Evolutionary conservation across 2,888 invertebrate species (phyloP), one percentile per base, ranked within the genome.

Genomic region (Campoplex nolae): DNA sequence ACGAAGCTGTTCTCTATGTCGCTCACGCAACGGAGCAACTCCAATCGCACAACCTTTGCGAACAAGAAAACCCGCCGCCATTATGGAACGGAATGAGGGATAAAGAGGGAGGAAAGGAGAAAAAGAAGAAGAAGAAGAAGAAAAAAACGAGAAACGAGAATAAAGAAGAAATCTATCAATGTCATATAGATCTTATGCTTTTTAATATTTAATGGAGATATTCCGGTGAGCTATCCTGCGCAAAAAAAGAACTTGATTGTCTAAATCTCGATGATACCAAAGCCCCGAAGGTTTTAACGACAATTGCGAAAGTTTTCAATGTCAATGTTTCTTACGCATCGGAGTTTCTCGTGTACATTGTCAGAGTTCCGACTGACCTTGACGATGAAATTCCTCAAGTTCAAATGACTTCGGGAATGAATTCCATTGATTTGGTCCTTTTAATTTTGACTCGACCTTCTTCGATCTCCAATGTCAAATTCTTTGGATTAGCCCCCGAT

Each of bases 21-120:
- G 68, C 75, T 75, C 80, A 73, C 80, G 73, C 80, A 81, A 81
- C 74, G 65, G 71, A 42, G 78, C 80, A 70, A 58, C 77, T 56
- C 56, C 70, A 23, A 67, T 54, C 54, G 78, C 58, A 58, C 42
- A 35, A 35, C 32, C 51, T 54, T 38, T 32, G 23, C 28, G 42
- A 38, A 58, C 62, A 73, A 80, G 73, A 80, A 80, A 62, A 80
- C 48, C 48, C 62, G 51, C 48, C 42, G 23, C 62, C 48, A 35
- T 71, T 48, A 68, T 28, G 51, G 18, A 51, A 65, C 58, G 62
- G 54, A 81, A 42, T 38, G 74, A 23, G 42, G 9, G 58, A 54
- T 23, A 51, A 32, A n/a, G 62, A 76, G 65, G 65, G 65, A 35
- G 62, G 16, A 35, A 54, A n/a, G 8, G 38, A n/a, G 42, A 74